These are phyloP conservation scores for Anneissia japonica DNA, from an alignment of 35 echinoderm and acorn worm species.

Conservation along the genomic window DNA sequence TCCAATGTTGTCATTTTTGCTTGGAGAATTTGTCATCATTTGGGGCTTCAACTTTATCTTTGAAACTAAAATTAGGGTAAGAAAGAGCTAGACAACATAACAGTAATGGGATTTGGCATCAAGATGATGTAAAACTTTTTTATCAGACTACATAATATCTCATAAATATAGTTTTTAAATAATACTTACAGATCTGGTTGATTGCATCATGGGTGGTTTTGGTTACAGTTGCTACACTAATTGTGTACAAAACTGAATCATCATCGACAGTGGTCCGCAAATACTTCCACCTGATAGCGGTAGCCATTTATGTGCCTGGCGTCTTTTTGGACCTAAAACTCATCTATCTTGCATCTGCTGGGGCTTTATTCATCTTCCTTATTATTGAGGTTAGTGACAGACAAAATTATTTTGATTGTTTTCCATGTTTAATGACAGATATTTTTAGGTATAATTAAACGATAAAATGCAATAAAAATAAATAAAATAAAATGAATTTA, in stretches of 20 bases:
- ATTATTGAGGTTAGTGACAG: constrained; percentile 59
- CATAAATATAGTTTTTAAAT: neutral
- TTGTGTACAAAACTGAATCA: constrained; percentile 47
- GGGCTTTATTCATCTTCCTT: constrained; percentile 67
- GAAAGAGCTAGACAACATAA: neutral
- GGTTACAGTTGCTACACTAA: constrained; percentile 30
- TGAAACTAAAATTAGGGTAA: constrained; percentile 58
- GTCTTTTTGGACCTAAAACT: constrained; percentile 52
- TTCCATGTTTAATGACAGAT: too few species aligned
- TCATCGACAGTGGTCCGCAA: constrained; percentile 80
- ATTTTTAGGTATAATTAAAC: too few species aligned
- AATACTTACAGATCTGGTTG: constrained; percentile 44
- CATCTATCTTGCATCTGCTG: constrained; percentile 68
- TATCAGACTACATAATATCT: too few species aligned
- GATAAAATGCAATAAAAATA: neutral
- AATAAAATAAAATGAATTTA: neutral
- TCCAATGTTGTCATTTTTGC: constrained; percentile 53
- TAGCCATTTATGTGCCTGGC: constrained; percentile 66
- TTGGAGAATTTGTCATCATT: constrained; percentile 51
- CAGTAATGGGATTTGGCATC: too few species aligned
- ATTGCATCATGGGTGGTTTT: constrained; percentile 55
- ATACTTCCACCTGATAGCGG: constrained; percentile 78
- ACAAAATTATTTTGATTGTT: neutral
- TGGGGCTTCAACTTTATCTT: constrained; percentile 72
- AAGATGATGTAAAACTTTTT: too few species aligned